Evolutionary conservation across 1,140 invertebrate species (phyloP), one percentile per base, ranked within the genome.

Genomic region (Drosophila grimshawi): DNA sequence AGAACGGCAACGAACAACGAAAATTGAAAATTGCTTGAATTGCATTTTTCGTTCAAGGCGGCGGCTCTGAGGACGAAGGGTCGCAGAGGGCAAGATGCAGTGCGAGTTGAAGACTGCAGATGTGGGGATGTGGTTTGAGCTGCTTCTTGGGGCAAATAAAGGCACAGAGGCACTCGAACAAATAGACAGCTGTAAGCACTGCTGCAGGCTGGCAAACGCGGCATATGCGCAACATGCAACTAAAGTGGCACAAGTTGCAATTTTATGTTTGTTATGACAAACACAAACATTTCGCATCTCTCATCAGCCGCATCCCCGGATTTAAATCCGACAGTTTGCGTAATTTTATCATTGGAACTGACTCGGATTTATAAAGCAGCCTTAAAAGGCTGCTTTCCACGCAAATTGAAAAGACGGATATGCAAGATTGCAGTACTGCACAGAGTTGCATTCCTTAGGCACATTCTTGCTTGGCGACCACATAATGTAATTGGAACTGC

Each of bases 11-110:
- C 69, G 62, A 67, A 67, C 66, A 86, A 77, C 66, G 71, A 71
- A 86, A 86, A 88, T 86, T 80, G 82, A 88, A 88, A 86, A 86
- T 88, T 80, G 83, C 83, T 82, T 74, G 65, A 86, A 86, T 86
- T 88, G 83, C 83, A 81, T 76, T 86, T 80, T 75, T 65, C 66
- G 60, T 45, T 59, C 29, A 69, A 60, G 52, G 30, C 52, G 37
- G 45, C 41, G 48, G 56, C 49, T 68, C 19, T 19, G 19, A 19
- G 19, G 70, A 73, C 67, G 70, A 57, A 55, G 64, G 43, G 48
- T 55, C 52, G 60, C 69, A 39, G n/a, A 62, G 53, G 52, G 62
- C 39, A 33, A 19, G 19, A 19, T 19, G 41, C n/a, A 4, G n/a
- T 5, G 5, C 2, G 35, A 39, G 19, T 35, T 37, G 3, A 3